Percentiles rank a stretch among this genome's conserved stretches.
These are phyloP conservation scores for Ammodytes dubius DNA, from an alignment of 2,113 vertebrate genomes.

Conservation along the genomic window DNA sequence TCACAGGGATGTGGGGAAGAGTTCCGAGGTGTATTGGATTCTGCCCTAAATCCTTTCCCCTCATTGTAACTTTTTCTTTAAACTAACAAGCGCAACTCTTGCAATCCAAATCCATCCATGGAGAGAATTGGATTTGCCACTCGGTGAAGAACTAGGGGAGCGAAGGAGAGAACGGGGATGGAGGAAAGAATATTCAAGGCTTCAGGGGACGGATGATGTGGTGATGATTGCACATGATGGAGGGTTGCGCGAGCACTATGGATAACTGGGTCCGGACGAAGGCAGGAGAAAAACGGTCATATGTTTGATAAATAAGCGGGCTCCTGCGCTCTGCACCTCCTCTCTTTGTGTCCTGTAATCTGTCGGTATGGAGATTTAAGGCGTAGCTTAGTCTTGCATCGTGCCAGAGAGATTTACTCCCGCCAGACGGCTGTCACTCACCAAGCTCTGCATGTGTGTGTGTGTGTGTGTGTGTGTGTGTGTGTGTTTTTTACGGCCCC, in stretches of 20 bases:
- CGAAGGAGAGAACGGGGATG: conserved; percentile 24
- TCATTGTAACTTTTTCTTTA: conserved; percentile 64
- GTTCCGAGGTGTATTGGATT: conserved; percentile 52
- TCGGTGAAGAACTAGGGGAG: conserved; percentile 17
- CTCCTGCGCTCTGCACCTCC: conserved; percentile 18
- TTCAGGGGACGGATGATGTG: conserved; percentile 23
- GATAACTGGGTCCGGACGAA: conserved; percentile 45
- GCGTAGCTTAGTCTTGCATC: conserved; percentile 67
- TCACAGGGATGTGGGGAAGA: conserved; percentile 46
- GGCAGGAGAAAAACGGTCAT: conserved; percentile 58
- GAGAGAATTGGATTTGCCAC: conserved; percentile 72
- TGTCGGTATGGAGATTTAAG: conserved; percentile 72
- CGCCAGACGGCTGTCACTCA: conserved; percentile 60
- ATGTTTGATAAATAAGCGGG: conserved; percentile 55
- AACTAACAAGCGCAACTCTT: conserved; percentile 67
- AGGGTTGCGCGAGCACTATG: conserved; percentile 36
- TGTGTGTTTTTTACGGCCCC: conserved; percentile 45
- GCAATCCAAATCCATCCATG: conserved; percentile 70
- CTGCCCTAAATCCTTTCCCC: conserved; percentile 51
- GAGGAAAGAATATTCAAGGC: conserved; percentile 42
- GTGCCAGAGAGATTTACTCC: conserved; percentile 67
- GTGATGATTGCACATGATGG: conserved; percentile 57
- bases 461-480: conserved; percentile 11
- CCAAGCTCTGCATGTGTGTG: conserved; percentile 2
- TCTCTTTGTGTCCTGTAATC: conserved; percentile 64